Conservation (phyloP, 2,113 vertebrate species). For the Xiphophorus hellerii region DNA sequence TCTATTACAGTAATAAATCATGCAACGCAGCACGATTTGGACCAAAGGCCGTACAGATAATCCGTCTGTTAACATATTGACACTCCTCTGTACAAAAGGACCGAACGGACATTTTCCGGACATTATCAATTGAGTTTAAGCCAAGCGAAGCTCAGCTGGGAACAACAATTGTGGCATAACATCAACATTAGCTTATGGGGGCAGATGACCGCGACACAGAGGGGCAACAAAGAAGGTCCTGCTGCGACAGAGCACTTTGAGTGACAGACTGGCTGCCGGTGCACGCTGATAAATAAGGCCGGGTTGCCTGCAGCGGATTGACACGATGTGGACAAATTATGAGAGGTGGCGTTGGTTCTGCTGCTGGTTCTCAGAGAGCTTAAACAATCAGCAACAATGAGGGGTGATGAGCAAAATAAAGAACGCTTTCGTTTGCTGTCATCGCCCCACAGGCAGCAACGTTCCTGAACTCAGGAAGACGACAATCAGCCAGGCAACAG, state of each 20-base stretch:
- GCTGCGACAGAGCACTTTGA: conserved; percentile 30
- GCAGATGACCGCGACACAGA: conserved; percentile 40
- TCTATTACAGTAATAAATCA: not conserved
- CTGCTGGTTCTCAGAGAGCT: not conserved
- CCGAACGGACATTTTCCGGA: not conserved
- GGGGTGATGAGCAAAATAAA: not conserved
- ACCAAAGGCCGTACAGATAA: not conserved
- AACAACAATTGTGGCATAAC: conserved; percentile 10
- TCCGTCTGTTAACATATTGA: not conserved
- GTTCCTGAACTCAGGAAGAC: not conserved
- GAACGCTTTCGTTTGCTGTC: not conserved
- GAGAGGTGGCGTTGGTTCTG: not conserved
- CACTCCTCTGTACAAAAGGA: not conserved
- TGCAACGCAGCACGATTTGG: not conserved
- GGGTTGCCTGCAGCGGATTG: conserved; percentile 23
- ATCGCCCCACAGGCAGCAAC: not conserved
- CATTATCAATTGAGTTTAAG: not conserved
- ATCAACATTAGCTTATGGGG: conserved; percentile 30
- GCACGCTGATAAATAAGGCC: conserved; percentile 40
- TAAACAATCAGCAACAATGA: not conserved
- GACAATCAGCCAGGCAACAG: not conserved
- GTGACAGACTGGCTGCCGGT: conserved; percentile 43
- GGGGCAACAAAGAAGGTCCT: conserved; percentile 22
- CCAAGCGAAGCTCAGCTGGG: not conserved
- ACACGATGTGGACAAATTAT: conserved; percentile 1